Percentiles rank a stretch among this genome's conserved stretches.
Conservation (phyloP, 2,797 vertebrate genomes). For the Pitangus sulphuratus region DNA sequence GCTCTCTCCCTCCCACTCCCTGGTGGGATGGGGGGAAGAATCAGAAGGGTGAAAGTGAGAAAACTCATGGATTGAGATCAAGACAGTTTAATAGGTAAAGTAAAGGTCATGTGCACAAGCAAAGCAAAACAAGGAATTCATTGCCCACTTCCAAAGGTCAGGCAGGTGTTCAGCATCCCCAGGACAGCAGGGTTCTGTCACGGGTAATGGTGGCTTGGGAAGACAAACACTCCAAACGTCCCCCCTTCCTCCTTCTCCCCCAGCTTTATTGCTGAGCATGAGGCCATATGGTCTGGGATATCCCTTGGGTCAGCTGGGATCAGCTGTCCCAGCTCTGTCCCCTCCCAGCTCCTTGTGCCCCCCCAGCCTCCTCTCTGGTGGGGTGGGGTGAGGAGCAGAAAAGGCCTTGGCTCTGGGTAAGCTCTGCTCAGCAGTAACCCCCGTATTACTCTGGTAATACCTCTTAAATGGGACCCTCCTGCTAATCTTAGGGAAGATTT, state of each 20-base stretch:
- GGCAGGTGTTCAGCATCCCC: not conserved
- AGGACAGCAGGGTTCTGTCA: not conserved
- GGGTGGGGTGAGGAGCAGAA: not conserved
- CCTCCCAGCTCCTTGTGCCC: not conserved
- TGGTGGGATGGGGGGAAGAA: not conserved
- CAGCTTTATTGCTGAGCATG: not conserved
- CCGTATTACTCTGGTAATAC: not conserved
- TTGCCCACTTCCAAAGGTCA: accelerated
- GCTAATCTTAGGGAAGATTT: not conserved
- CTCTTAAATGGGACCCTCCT: not conserved
- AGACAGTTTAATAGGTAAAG: not conserved
- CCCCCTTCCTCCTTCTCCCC: not conserved
- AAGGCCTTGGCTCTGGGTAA: not conserved
- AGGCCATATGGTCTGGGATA: not conserved
- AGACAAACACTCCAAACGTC: accelerated
- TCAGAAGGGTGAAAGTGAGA: not conserved
- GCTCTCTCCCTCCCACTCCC: not conserved
- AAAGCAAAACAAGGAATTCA: not conserved
- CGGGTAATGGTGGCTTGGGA: accelerated
- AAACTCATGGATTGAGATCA: accelerated
- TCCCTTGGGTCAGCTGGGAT: not conserved
- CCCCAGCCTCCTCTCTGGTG: not conserved
- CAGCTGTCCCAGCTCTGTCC: not conserved
- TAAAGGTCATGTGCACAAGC: accelerated
- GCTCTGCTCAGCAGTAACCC: not conserved